Conservation (phyloP, 1,140 invertebrate species). For the Campoletis sonorensis region DNA sequence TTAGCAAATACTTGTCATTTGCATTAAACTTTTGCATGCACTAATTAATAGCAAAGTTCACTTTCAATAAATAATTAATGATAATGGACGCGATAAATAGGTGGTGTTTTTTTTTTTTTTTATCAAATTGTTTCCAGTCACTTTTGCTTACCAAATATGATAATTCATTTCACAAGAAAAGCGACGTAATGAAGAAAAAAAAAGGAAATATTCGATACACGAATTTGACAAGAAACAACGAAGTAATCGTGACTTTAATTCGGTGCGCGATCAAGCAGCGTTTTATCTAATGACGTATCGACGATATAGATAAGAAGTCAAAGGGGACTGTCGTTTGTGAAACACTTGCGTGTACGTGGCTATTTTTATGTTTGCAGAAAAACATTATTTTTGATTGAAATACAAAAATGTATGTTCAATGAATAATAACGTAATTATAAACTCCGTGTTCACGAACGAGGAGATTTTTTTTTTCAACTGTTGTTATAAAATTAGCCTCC, state of each 20-base stretch:
- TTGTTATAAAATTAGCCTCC: no score
- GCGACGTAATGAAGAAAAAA: background rate
- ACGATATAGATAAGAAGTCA: constrained; percentile 29
- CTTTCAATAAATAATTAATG: no score
- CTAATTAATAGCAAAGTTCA: no score
- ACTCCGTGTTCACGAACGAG: no score
- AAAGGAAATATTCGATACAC: background rate
- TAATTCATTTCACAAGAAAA: constrained; percentile 15
- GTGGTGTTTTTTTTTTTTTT: no score
- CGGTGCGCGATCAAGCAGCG: background rate
- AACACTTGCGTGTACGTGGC: background rate
- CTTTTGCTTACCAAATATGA: no score
- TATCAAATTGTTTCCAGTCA: no score
- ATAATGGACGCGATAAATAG: no score
- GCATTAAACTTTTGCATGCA: no score
- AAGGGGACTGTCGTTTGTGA: constrained; percentile 18
- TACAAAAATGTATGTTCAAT: background rate
- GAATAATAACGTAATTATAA: no score
- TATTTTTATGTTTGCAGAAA: background rate
- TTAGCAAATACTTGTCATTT: no score
- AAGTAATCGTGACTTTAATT: background rate
- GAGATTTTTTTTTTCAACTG: no score
- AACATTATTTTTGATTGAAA: background rate
- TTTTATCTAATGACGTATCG: constrained; percentile 29
- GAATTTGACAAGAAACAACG: background rate